Evolutionary conservation across 2,888 invertebrate species (phyloP).

Genomic region (Oscheius myriophilus): DNA sequence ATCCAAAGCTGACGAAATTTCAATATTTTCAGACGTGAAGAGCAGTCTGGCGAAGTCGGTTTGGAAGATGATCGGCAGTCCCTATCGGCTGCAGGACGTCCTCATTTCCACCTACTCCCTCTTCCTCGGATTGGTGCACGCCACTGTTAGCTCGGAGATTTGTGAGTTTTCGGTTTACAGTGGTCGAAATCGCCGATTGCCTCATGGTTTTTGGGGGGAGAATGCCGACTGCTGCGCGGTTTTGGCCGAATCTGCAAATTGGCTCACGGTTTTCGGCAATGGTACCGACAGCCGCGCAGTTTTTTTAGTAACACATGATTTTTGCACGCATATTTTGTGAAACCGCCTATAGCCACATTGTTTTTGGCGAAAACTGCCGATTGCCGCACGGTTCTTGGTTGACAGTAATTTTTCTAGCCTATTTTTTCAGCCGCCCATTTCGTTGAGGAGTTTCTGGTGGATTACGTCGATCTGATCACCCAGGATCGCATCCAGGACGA

Average conservation of each 20-base stretch:
- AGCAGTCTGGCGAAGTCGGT: constrained; percentile 40
- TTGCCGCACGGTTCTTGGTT: neutral
- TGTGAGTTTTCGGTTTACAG: constrained; percentile 34
- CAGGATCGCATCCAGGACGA: constrained; percentile 37
- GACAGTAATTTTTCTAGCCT: neutral
- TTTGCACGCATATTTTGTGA: too few relatives aligned
- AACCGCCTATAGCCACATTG: too few relatives aligned
- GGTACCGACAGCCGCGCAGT: too few relatives aligned
- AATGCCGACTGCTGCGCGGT: too few relatives aligned
- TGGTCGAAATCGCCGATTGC: neutral
- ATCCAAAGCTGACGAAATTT: neutral
- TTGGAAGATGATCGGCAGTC: constrained; percentile 37
- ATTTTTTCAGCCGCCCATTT: constrained; percentile 51
- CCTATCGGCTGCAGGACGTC: constrained; percentile 51
- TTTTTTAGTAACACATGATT: too few relatives aligned
- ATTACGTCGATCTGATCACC: constrained; percentile 40
- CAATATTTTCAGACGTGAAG: constrained; percentile 49
- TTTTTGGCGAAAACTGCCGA: too few relatives aligned
- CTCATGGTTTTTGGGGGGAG: too few relatives aligned
- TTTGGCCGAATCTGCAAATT: too few relatives aligned
- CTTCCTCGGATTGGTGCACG: constrained; percentile 49
- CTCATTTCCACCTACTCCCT: constrained; percentile 46
- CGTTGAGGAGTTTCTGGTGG: constrained; percentile 52
- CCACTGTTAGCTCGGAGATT: constrained; percentile 52
- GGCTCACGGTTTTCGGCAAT: too few relatives aligned